phyloP scores from a whole-genome alignment of 2,888 invertebrate genomes.

The Pollenia angustigena region DNA sequence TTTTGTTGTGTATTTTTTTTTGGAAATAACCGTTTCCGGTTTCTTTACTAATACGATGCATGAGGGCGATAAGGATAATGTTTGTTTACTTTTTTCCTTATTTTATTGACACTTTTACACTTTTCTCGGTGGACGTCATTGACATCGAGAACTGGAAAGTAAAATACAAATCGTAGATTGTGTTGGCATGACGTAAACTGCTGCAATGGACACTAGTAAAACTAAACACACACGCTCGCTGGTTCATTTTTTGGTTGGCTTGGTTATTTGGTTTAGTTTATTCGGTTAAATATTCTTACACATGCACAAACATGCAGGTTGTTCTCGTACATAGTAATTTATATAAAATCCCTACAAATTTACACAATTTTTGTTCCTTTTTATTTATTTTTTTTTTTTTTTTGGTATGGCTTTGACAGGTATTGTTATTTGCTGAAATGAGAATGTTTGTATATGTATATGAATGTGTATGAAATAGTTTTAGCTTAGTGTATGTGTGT shows the following conservation, averaged over 20 bases:
- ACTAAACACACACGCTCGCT: constrained; percentile 39
- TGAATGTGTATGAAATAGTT: background rate
- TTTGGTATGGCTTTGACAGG: constrained; percentile 67
- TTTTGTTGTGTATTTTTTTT: constrained; percentile 20
- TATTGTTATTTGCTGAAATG: constrained; percentile 70
- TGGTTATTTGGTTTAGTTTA: constrained; percentile 36
- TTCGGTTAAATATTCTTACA: background rate
- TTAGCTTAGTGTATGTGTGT: background rate
- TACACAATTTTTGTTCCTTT: constrained; percentile 38
- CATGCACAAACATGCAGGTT: constrained; percentile 12
- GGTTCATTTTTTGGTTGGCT: constrained; percentile 6
- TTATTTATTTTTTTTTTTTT: background rate
- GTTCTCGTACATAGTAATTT: constrained; percentile 5
- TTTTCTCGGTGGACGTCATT: constrained; percentile 27
- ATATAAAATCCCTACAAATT: constrained; percentile 43
- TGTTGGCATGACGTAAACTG: constrained; percentile 27
- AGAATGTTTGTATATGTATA: constrained; percentile 18
- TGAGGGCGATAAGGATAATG: constrained; percentile 30
- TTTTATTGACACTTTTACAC: constrained; percentile 66
- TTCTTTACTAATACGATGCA: constrained; percentile 35
- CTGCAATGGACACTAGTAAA: constrained; percentile 45
- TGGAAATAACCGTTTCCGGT: constrained; percentile 62
- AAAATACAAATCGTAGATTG: constrained; percentile 26
- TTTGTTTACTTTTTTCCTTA: constrained; percentile 59
- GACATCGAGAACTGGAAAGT: constrained; percentile 40